These are phyloP conservation scores for Plusia festucae DNA, from an alignment of 2,888 invertebrate genomes.

Conservation along the genomic window DNA sequence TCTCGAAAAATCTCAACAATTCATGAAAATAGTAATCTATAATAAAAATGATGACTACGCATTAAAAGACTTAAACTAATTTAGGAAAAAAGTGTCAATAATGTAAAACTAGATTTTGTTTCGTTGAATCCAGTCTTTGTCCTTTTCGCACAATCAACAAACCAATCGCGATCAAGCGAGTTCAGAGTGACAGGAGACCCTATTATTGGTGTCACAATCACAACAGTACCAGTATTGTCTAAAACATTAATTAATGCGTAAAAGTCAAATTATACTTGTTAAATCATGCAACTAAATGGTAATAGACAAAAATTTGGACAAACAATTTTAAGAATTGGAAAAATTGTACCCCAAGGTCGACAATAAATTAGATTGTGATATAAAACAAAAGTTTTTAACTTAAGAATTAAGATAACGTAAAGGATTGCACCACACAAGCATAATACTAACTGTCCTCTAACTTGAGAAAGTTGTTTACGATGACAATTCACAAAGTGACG, in stretches of 20 bases:
- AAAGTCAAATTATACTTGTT: slow-evolving; percentile 10
- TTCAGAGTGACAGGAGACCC: slow-evolving; percentile 45
- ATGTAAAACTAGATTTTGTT: slow-evolving; percentile 28
- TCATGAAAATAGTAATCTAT: too few relatives aligned
- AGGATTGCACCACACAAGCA: slow-evolving; percentile 48
- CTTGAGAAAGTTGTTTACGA: slow-evolving; percentile 76
- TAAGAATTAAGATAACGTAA: slow-evolving; percentile 28
- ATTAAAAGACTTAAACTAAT: background rate
- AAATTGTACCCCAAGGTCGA: slow-evolving; percentile 38
- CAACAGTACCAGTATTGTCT: slow-evolving; percentile 42
- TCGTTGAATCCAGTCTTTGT: slow-evolving; percentile 37
- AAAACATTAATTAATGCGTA: slow-evolving; percentile 18
- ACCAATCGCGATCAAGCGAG: slow-evolving; percentile 48
- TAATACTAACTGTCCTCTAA: slow-evolving; percentile 49
- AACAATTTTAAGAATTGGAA: background rate
- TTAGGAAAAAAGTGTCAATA: slow-evolving; percentile 14
- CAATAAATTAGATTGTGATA: slow-evolving; percentile 9
- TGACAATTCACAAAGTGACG: slow-evolving; percentile 62
- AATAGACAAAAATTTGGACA: slow-evolving; percentile 5
- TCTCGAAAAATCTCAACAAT: too few relatives aligned
- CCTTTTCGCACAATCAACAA: slow-evolving; percentile 53
- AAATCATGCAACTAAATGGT: background rate
- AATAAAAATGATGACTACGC: background rate
- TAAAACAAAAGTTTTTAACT: slow-evolving; percentile 13
- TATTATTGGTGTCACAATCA: slow-evolving; percentile 53